Evolutionary conservation across 2,113 vertebrate genomes (phyloP).

Genomic region (Telmatochromis sp.): DNA sequence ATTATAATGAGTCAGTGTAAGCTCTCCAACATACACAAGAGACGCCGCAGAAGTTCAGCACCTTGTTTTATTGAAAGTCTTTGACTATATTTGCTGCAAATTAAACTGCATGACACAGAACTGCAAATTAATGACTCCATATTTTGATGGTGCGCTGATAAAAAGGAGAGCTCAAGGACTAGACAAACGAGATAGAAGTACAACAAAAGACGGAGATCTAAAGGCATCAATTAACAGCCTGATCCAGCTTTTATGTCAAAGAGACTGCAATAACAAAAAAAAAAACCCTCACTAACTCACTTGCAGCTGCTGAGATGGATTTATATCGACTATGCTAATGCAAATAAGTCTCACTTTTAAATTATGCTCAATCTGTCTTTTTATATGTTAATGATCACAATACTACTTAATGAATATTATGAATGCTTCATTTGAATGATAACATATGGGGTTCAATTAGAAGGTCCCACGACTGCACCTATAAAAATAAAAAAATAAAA

Average conservation of each 20-base stretch:
- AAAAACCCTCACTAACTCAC: not conserved
- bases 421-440: not conserved
- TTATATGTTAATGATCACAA: not conserved
- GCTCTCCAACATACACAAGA: not conserved
- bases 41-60: not conserved
- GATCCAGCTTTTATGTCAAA: conserved; percentile 41
- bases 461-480: not conserved
- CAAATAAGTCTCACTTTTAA: not conserved
- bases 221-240: conserved; percentile 40
- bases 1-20: conserved; percentile 60
- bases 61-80: not conserved
- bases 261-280: not conserved
- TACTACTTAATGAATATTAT: not conserved
- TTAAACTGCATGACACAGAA: conserved; percentile 4
- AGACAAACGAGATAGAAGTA: not conserved
- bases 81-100: conserved; percentile 5
- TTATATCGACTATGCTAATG: not conserved
- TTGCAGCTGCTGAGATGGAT: not conserved
- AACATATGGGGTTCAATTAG: not conserved
- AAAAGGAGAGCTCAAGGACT: conserved; percentile 34
- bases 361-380: not conserved
- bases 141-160: conserved; percentile 35
- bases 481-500: not conserved
- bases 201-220: conserved; percentile 32
- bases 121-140: conserved; percentile 38